A percentile compares a stretch with the other conserved stretches of the same genome.
Evolutionary conservation across 2,113 vertebrate genomes (phyloP).

Genomic region (Malurus melanocephalus): DNA sequence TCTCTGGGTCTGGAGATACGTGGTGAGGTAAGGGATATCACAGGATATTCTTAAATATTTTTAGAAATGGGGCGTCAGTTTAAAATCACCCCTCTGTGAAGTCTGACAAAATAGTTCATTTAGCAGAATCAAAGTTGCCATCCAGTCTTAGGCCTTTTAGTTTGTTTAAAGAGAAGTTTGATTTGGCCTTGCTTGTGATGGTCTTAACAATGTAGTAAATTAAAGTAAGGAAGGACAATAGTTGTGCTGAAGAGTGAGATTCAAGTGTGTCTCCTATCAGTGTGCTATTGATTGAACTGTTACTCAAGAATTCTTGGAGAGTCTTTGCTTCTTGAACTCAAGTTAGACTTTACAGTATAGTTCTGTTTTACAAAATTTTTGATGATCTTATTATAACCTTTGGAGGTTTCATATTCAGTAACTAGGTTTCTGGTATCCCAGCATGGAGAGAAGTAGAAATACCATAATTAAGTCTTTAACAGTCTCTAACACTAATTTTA

Average conservation of each 20-base stretch:
- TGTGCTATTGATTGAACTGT: not conserved
- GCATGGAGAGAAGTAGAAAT: not conserved
- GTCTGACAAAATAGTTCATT: not conserved
- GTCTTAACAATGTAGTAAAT: not conserved
- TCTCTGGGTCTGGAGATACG: not conserved
- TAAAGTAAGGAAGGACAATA: not conserved
- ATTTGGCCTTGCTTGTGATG: not conserved
- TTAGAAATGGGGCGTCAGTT: not conserved
- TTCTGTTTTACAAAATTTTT: not conserved
- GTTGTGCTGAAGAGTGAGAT: not conserved
- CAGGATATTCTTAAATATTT: not conserved
- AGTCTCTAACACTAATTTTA: not conserved
- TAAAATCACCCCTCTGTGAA: not conserved
- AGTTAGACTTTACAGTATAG: not conserved
- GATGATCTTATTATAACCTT: not conserved
- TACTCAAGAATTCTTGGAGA: not conserved
- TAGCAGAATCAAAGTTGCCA: not conserved
- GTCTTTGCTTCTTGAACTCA: not conserved
- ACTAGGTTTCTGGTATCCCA: not conserved
- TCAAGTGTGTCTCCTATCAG: not conserved
- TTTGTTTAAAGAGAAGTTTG: not conserved
- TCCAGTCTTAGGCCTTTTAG: not conserved
- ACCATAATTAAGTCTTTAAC: not conserved
- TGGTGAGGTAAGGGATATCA: not conserved
- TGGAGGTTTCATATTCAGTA: not conserved